Evolutionary conservation across 1,140 invertebrate genomes (phyloP), one percentile per base, ranked within the genome.

Genomic region (Calliphora vicina): DNA sequence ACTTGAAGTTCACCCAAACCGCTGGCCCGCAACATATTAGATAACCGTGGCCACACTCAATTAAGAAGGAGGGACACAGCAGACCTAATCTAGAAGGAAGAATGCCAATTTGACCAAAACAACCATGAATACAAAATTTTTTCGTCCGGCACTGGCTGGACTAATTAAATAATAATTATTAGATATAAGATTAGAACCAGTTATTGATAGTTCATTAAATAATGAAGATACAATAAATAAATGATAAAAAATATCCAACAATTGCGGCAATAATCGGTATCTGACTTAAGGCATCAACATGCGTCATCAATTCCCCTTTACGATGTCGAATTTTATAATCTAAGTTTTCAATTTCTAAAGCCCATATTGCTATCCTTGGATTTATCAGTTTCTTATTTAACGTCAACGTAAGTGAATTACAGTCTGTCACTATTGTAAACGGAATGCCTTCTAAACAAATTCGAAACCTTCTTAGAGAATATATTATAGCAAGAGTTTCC

Each of bases 401-500:
- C 8, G 87, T 80, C 67, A 85, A 67, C 73, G 81, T 86, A 82
- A 88, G 85, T 61, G 82, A 84, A 82, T 85, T 86, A 80, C 85
- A 87, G 84, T 85, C 86, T 1, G 84, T 87, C 29, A 86, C 84
- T 17, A 92, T 88, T 78, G 89, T 86, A 83, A 90, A 90, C 26
- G 86, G 61, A 80, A 84, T 90, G 25, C 88, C 88, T 57, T 89
- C 85, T 23, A 93, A 85, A 84, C 91, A 93, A 27, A 27, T 23
- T 27, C 80, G 20, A 71, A 81, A 81, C n/a, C 80, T 20, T 61
- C 17, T 20, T 23, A 92, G 85, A 1, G 90, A 88, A 84, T 88
- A 87, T 9, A 92, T 84, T 23, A 92, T 86, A 6, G 91, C 90
- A 8, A 92, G 83, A 78, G 85, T 85, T 88, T 92, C 92, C 67